Conservation (phyloP, 1,140 invertebrate species). For the Andrena cerasifolii region DNA sequence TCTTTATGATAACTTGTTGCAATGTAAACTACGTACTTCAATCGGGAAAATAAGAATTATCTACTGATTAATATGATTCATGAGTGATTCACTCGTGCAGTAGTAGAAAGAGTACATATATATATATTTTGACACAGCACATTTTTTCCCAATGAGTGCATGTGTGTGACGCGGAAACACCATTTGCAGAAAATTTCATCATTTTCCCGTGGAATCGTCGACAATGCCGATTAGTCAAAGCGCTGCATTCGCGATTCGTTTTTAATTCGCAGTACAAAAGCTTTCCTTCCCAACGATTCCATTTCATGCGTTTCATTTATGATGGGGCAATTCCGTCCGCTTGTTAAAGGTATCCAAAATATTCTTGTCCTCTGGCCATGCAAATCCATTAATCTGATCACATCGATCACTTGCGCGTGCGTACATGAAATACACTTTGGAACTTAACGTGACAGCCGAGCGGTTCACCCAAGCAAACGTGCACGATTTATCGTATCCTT, state of each 20-base stretch:
- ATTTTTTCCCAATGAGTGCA: neutral
- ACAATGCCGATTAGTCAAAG: neutral
- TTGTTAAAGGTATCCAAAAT: conserved; percentile 32
- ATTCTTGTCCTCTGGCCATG: conserved; percentile 20
- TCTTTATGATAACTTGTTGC: too few species aligned
- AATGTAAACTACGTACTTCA: too few species aligned
- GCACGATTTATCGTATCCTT: neutral
- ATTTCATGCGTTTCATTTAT: conserved; percentile 9
- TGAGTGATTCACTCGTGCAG: too few species aligned
- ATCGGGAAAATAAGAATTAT: too few species aligned
- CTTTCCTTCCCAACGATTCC: neutral
- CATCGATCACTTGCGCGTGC: neutral
- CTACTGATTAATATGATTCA: neutral
- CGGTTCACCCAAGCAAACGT: neutral
- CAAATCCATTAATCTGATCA: conserved; percentile 33
- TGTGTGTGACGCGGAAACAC: neutral
- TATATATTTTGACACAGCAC: neutral
- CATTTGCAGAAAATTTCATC: neutral
- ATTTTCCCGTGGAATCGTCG: conserved; percentile 1
- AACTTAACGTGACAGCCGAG: neutral
- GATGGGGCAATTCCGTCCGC: neutral
- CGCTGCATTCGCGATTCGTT: neutral
- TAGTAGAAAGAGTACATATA: neutral
- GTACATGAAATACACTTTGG: neutral
- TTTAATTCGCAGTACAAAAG: neutral